phyloP scores from a whole-genome alignment of 2,888 invertebrate genomes.

The Neuroscelio doddi region DNA sequence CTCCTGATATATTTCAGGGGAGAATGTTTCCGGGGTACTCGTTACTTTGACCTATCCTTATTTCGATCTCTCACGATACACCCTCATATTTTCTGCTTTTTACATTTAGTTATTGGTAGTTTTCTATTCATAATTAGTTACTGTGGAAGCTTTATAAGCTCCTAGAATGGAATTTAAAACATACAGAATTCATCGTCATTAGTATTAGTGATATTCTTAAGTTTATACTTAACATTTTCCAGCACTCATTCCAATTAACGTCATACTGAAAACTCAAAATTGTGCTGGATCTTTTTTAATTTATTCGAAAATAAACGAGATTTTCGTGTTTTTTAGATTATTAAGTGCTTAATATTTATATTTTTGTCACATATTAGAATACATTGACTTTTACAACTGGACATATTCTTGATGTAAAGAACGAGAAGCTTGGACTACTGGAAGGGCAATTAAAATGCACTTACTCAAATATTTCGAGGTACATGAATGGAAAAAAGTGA shows the following conservation, averaged over 20 bases:
- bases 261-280: slow-evolving; percentile 19
- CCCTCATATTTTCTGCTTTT: slow-evolving; percentile 50
- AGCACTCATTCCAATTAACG: slow-evolving; percentile 22
- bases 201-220: no score
- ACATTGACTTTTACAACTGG: slow-evolving; percentile 50
- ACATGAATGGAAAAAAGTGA: slow-evolving; percentile 53
- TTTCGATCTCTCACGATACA: slow-evolving; percentile 52
- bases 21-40: slow-evolving; percentile 64
- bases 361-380: slow-evolving; percentile 47
- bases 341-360: slow-evolving; percentile 37
- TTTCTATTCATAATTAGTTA: slow-evolving; percentile 43
- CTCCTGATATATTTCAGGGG: slow-evolving; percentile 67
- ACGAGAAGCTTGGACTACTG: slow-evolving; percentile 38
- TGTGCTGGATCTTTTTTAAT: slow-evolving; percentile 24
- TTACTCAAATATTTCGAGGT: slow-evolving; percentile 49
- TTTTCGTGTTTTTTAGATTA: slow-evolving; percentile 43
- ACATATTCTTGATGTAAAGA: slow-evolving; percentile 46
- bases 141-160: slow-evolving; percentile 27
- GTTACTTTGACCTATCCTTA: slow-evolving; percentile 51
- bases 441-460: slow-evolving; percentile 55
- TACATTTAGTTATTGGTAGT: slow-evolving; percentile 46
- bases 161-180: slow-evolving; percentile 23
- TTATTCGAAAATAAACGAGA: slow-evolving; percentile 38
- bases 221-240: not conserved
- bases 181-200: not conserved